phyloP scores from a whole-genome alignment of 2,888 invertebrate species.

The Parochlus steinenii region DNA sequence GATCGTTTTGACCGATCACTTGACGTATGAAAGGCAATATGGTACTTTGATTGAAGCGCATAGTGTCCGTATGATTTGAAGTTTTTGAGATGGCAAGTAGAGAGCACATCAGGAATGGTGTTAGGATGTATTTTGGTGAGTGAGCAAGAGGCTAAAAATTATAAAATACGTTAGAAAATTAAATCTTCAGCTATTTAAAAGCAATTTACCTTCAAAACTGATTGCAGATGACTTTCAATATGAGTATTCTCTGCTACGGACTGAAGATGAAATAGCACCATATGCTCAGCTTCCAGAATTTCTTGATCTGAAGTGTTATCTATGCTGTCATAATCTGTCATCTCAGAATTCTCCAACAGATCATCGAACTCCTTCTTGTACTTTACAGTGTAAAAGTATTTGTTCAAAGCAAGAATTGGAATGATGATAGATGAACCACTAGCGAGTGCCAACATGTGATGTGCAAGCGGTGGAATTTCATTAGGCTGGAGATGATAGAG shows the following conservation, averaged over 20 bases:
- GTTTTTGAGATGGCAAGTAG: slow-evolving; percentile 31
- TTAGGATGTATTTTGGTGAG: slow-evolving; percentile 40
- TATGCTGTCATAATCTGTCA: slow-evolving; percentile 28
- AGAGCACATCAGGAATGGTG: slow-evolving; percentile 45
- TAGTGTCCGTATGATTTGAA: slow-evolving; percentile 26
- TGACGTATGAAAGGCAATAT: slow-evolving; percentile 24
- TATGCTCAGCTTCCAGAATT: slow-evolving; percentile 40
- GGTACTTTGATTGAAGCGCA: slow-evolving; percentile 21
- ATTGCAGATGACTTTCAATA: slow-evolving; percentile 17
- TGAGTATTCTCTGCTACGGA: slow-evolving; percentile 28
- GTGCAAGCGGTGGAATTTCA: slow-evolving; percentile 43
- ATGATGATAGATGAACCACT: slow-evolving; percentile 26
- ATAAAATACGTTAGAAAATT: neutral
- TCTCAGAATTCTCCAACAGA: slow-evolving; percentile 25
- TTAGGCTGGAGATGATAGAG: slow-evolving; percentile 35
- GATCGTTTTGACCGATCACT: slow-evolving; percentile 28
- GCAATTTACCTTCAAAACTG: neutral
- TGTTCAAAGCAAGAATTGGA: slow-evolving; percentile 32
- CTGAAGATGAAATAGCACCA: slow-evolving; percentile 39
- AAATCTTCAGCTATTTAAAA: neutral
- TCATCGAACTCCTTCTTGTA: slow-evolving; percentile 26
- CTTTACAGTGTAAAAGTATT: slow-evolving; percentile 33
- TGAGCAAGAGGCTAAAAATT: slow-evolving; percentile 33
- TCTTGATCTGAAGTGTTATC: slow-evolving; percentile 33
- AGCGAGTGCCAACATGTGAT: slow-evolving; percentile 39